Evolutionary conservation across 2,797 vertebrate genomes (phyloP).

Genomic region (Clarias laeviceps): DNA sequence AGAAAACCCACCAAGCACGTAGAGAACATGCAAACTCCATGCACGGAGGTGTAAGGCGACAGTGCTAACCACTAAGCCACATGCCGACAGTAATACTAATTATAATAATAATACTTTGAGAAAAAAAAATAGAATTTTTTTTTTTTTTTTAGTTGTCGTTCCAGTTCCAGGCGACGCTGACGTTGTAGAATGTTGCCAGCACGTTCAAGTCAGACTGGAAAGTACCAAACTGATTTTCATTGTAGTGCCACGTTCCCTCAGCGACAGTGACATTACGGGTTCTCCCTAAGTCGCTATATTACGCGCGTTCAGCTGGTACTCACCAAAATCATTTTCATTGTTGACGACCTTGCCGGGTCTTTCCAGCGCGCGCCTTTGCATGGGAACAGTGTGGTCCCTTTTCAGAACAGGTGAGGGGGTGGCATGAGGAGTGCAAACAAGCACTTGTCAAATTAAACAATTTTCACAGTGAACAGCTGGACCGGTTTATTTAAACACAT

Average conservation of each 20-base stretch:
- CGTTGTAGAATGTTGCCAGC: background rate
- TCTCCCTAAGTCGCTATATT: background rate
- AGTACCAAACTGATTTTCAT: background rate
- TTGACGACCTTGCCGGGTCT: conserved; percentile 2
- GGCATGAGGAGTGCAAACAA: conserved; percentile 75
- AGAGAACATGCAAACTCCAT: no score
- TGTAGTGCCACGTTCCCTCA: background rate
- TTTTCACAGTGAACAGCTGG: conserved; percentile 90
- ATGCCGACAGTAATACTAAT: no score
- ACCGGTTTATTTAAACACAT: conserved; percentile 92
- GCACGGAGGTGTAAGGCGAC: no score
- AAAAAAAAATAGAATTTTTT: no score
- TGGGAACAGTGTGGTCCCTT: conserved; percentile 21
- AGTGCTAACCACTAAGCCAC: no score
- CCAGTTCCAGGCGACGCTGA: background rate
- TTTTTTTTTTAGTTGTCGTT: background rate
- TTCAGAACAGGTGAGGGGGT: conserved; percentile 57
- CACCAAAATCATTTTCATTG: background rate
- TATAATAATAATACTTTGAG: no score
- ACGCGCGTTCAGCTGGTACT: background rate
- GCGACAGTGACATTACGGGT: background rate
- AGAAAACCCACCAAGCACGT: no score
- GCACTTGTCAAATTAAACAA: conserved; percentile 84
- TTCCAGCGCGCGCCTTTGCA: conserved; percentile 8
- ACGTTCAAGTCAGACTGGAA: background rate